phyloP scores from a whole-genome alignment of 2,797 vertebrate genomes.

The Thalassophryne amazonica region DNA sequence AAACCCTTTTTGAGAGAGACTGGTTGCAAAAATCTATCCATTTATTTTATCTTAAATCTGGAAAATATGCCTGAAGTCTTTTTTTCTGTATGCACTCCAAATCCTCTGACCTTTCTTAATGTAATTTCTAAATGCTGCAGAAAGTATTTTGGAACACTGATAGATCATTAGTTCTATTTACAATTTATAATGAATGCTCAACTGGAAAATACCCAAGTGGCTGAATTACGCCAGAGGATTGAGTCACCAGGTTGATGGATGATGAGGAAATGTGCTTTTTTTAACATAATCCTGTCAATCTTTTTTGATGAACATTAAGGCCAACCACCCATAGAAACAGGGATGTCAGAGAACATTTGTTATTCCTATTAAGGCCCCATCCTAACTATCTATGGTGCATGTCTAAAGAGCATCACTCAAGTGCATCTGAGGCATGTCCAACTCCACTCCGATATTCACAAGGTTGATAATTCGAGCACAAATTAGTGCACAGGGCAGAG shows the following conservation, averaged over 20 bases:
- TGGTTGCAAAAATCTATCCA: constrained; percentile 14
- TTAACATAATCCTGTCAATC: constrained; percentile 19
- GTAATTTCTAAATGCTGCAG: constrained; percentile 30
- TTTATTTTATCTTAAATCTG: constrained; percentile 35
- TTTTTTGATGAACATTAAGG: constrained; percentile 13
- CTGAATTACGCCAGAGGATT: constrained; percentile 6
- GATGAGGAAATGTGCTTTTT: constrained; percentile 31
- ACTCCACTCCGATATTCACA: too few species aligned
- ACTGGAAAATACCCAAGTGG: constrained; percentile 19
- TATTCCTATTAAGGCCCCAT: too few species aligned
- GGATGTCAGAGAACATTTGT: neutral
- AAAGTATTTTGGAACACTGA: constrained; percentile 32
- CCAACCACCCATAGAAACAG: neutral
- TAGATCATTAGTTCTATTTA: constrained; percentile 45
- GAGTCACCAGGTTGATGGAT: constrained; percentile 30
- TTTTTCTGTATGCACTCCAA: constrained; percentile 4
- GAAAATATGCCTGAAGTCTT: constrained; percentile 10
- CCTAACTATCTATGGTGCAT: too few species aligned
- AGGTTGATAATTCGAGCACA: too few species aligned
- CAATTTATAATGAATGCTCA: constrained; percentile 34
- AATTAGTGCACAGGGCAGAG: too few species aligned
- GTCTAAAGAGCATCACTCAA: too few species aligned
- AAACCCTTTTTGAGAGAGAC: constrained; percentile 36
- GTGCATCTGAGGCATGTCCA: too few species aligned
- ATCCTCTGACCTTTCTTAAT: constrained; percentile 25